Percentiles rank a stretch among this genome's conserved stretches.
Evolutionary conservation across 2,797 vertebrate species (phyloP).

Genomic region (Cossypha niveicapilla): DNA sequence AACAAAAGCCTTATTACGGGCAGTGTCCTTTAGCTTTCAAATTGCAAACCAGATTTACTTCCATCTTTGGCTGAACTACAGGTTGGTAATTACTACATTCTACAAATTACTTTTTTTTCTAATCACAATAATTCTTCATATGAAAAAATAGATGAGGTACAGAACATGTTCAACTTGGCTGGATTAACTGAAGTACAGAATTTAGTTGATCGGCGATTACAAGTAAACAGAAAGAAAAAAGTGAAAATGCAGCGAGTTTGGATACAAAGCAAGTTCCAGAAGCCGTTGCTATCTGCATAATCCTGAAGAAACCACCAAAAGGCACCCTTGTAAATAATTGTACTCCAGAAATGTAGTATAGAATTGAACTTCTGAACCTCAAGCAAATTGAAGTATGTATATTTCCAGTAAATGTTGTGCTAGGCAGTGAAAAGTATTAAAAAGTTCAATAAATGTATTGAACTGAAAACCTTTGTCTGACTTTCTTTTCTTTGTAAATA

Average conservation of each 20-base stretch:
- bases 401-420: not conserved
- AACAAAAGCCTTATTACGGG: not conserved
- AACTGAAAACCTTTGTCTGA: not conserved
- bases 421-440: not conserved
- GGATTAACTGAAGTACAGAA: slow-evolving; percentile 89
- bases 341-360: not conserved
- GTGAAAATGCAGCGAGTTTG: slow-evolving; percentile 89
- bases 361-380: not conserved
- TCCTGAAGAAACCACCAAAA: not conserved
- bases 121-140: slow-evolving; percentile 27
- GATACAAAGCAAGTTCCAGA: slow-evolving; percentile 93
- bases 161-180: slow-evolving; percentile 82
- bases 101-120: not conserved
- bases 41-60: not conserved
- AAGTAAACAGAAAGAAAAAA: slow-evolving; percentile 91
- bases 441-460: not conserved
- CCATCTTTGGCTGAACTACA: not conserved
- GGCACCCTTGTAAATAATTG: not conserved
- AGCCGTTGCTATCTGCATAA: slow-evolving; percentile 59
- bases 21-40: not conserved
- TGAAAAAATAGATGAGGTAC: slow-evolving; percentile 82
- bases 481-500: not conserved
- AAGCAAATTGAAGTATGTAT: not conserved
- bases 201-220: slow-evolving; percentile 86
- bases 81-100: not conserved